Conservation (phyloP, 2,888 invertebrate genomes). For the Lacanobia wlatinum region DNA sequence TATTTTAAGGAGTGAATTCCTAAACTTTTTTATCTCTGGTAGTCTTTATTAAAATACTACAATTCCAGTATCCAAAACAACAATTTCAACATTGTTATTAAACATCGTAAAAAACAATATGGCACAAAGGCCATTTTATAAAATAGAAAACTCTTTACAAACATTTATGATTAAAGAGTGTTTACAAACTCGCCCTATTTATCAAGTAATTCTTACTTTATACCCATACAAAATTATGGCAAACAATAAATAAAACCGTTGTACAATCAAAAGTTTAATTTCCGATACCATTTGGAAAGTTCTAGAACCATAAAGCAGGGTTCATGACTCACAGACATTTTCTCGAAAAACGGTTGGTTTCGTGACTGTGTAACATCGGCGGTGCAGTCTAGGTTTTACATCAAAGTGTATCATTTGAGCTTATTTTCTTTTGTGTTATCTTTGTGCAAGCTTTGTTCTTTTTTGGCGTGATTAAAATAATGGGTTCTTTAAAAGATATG, state of each 20-base stretch:
- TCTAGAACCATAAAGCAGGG: slow-evolving; percentile 40
- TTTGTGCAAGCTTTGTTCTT: slow-evolving; percentile 31
- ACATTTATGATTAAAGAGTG: slow-evolving; percentile 30
- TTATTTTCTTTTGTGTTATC: slow-evolving; percentile 50
- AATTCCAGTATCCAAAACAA: neutral
- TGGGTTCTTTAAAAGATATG: slow-evolving; percentile 1
- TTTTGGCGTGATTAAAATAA: slow-evolving; percentile 21
- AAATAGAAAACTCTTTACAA: slow-evolving; percentile 13
- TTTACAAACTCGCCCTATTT: slow-evolving; percentile 44
- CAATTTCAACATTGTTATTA: neutral
- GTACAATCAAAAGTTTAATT: slow-evolving; percentile 54
- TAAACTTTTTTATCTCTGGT: neutral
- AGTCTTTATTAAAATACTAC: neutral
- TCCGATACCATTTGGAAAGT: slow-evolving; percentile 48
- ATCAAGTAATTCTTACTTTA: slow-evolving; percentile 36
- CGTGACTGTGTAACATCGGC: slow-evolving; percentile 48
- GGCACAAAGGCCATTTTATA: neutral
- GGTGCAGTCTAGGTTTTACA: slow-evolving; percentile 47
- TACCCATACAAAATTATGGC: slow-evolving; percentile 33
- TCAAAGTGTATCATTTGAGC: slow-evolving; percentile 52
- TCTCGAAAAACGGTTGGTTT: slow-evolving; percentile 46
- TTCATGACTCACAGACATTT: slow-evolving; percentile 55
- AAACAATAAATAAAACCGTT: slow-evolving; percentile 55
- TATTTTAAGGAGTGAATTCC: neutral
- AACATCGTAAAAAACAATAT: neutral